phyloP scores from a whole-genome alignment of 23 tunicate genomes.

The Halocynthia aurantium region DNA sequence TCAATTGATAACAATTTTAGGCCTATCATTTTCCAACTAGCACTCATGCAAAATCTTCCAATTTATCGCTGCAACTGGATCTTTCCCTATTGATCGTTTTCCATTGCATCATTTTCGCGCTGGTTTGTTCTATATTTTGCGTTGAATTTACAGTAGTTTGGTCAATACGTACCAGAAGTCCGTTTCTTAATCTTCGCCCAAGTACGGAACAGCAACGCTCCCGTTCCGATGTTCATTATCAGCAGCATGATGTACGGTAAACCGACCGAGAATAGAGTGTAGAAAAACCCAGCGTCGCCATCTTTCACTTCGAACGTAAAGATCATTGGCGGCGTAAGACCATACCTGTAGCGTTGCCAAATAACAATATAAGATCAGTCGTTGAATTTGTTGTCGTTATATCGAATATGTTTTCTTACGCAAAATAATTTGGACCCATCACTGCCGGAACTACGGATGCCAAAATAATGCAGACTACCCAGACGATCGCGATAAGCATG shows the following conservation, averaged over 20 bases:
- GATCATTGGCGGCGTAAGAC: conserved; percentile 10
- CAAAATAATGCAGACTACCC: conserved; percentile 5
- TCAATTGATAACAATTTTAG: no score
- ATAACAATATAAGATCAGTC: not conserved
- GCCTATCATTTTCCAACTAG: no score
- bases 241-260: conserved; percentile 8
- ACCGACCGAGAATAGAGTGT: conserved; percentile 12
- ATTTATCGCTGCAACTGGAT: no score
- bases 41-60: no score
- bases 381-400: not conserved
- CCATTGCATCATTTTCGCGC: no score
- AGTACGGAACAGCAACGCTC: conserved; percentile 5
- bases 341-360: not conserved
- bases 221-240: conserved; percentile 7
- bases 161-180: not conserved
- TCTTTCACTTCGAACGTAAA: not conserved
- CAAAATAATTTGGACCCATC: conserved; percentile 7
- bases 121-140: no score
- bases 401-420: not conserved
- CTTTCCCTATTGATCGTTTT: no score
- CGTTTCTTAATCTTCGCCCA: conserved; percentile 14
- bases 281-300: not conserved
- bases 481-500: conserved; percentile 9
- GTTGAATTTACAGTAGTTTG: no score
- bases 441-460: conserved; percentile 9